Evolutionary conservation across 2,113 vertebrate species (phyloP).

Genomic region (Zosterops lateralis): DNA sequence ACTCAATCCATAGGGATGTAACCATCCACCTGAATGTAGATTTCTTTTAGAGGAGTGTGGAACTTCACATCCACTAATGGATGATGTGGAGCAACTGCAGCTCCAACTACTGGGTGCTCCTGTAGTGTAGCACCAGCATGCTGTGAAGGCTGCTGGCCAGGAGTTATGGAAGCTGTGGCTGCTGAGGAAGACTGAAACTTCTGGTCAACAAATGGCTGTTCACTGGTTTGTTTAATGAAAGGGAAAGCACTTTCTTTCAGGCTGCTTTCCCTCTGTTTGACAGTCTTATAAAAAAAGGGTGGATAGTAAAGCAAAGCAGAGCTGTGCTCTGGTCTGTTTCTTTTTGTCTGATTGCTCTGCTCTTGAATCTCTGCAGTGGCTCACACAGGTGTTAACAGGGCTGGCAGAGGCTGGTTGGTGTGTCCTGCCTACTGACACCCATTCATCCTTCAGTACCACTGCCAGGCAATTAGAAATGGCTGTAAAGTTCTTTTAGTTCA

Average conservation of each 20-base stretch:
- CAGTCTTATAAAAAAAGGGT: neutral
- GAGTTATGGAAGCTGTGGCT: neutral
- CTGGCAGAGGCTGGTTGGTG: neutral
- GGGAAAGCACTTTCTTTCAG: neutral
- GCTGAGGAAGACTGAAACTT: neutral
- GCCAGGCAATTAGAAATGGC: constrained; percentile 22
- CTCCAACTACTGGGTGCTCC: neutral
- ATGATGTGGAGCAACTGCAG: neutral
- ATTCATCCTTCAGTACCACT: neutral
- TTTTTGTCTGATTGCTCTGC: neutral
- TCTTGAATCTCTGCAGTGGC: neutral
- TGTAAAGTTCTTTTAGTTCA: constrained; percentile 19
- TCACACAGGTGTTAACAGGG: neutral
- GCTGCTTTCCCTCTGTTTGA: neutral
- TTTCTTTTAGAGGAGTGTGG: neutral
- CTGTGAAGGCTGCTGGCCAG: neutral
- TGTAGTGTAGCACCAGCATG: neutral
- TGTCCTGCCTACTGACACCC: neutral
- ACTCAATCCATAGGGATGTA: accelerated
- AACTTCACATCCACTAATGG: neutral
- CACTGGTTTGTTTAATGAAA: neutral
- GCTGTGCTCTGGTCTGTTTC: neutral
- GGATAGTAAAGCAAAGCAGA: neutral
- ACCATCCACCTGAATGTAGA: neutral
- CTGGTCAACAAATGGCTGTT: neutral